Conservation (phyloP, 2,888 invertebrate genomes). For the Leucophenga maculata region DNA sequence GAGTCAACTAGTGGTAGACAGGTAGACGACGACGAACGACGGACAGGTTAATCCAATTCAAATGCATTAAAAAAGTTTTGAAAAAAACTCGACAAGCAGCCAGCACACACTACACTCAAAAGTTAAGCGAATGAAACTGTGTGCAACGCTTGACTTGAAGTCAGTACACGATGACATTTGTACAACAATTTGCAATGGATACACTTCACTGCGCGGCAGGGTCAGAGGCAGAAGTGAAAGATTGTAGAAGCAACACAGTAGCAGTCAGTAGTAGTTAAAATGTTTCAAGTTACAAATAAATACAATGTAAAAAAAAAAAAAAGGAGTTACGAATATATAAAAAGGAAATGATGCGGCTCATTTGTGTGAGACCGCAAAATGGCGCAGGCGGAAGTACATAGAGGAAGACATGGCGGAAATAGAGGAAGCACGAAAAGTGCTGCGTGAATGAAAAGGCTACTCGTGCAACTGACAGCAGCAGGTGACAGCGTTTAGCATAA, state of each 20-base stretch:
- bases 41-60: slow-evolving; percentile 9
- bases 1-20: not conserved
- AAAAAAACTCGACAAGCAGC: slow-evolving; percentile 27
- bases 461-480: not conserved
- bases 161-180: slow-evolving; percentile 27
- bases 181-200: slow-evolving; percentile 15
- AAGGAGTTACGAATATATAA: too few relatives aligned
- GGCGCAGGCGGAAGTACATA: not conserved
- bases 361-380: slow-evolving; percentile 54
- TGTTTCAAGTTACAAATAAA: not conserved
- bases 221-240: too few relatives aligned
- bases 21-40: slow-evolving; percentile 17
- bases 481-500: not conserved
- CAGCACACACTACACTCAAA: slow-evolving; percentile 41
- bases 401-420: slow-evolving; percentile 1
- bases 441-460: slow-evolving; percentile 4
- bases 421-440: slow-evolving; percentile 4
- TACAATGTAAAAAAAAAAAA: slow-evolving; percentile 14
- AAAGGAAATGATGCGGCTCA: slow-evolving; percentile 56
- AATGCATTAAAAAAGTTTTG: slow-evolving; percentile 61
- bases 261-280: too few relatives aligned
- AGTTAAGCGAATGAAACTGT: slow-evolving; percentile 55
- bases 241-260: too few relatives aligned
- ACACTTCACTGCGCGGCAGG: not conserved
- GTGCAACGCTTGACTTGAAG: slow-evolving; percentile 62